Evolutionary conservation across 92 coral and sea anemone genomes (phyloP), one percentile per base, ranked within the genome.

Genomic region (Zoanthus solanderi): DNA sequence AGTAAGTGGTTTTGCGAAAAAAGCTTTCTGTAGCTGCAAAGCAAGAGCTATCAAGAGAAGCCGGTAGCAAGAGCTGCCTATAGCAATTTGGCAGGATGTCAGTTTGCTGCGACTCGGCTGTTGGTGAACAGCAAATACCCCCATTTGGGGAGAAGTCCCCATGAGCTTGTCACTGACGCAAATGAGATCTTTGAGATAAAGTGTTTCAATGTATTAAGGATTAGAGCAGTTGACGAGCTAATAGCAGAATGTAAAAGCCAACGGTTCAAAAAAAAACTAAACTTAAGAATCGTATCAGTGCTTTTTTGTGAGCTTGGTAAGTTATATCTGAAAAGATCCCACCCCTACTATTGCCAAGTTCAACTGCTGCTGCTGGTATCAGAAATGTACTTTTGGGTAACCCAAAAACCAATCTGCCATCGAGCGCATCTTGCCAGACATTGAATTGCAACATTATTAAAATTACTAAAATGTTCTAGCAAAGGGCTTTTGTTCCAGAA

Each of bases 61-160:
- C 87, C 87, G 14, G 47, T 77, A n/a, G 77, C 78, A n/a, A 83
- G 78, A 83, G 58, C 30, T 16, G 67, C 77, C 16, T 83, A 83
- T 3, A 82, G 47, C 31, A n/a, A 82, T 65, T 28, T 66, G 0
- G 45, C 76, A 34, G 87, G 78, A 7, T 8, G 53, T 4, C 6
- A 34, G 66, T 66, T 68, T 16, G 56, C 9, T 14, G 9, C 52
- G 2, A 79, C 34, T 79, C 72, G 84, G 8, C 34, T 79, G 72
- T 79, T 54, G 84, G 57, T 79, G 28, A 79, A 79, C 54, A 42
- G 13, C 56, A 79, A 61, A 14, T 79, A 79, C 56, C 84, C 84
- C 2, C 84, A 79, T 42, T 14, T 60, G 2, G 84, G 84, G 18
- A 72, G 72, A 37, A 79, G 84, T 9, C 84, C 72, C 7, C 72